Evolutionary conservation across 2,888 invertebrate species (phyloP).

Genomic region (Netelia fuscicornis): DNA sequence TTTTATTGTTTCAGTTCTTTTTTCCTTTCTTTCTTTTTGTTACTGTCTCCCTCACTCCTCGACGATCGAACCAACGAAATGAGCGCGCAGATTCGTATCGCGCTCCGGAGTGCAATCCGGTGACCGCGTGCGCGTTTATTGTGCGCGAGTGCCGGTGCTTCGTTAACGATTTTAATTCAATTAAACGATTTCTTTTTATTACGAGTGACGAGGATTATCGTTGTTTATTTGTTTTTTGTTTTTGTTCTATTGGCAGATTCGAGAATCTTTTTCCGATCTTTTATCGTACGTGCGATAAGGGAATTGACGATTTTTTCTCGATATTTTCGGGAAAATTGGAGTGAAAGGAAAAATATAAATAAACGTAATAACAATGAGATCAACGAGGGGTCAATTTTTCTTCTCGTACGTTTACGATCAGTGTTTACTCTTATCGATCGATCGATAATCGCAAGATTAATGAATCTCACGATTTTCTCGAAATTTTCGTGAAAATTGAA

Average conservation of each 20-base stretch:
- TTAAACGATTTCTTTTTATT: slow-evolving; percentile 11
- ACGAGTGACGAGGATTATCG: slow-evolving; percentile 24
- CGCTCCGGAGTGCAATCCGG: background rate
- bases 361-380: background rate
- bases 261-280: background rate
- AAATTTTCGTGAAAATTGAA: background rate
- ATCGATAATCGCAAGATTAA: no score
- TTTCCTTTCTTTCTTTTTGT: background rate
- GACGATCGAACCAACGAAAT: slow-evolving; percentile 2
- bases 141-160: slow-evolving; percentile 35
- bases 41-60: background rate
- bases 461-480: background rate
- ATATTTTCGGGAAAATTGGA: background rate
- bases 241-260: background rate
- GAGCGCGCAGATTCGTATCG: background rate
- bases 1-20: background rate
- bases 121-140: slow-evolving; percentile 13
- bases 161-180: slow-evolving; percentile 32
- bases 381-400: slow-evolving; percentile 3
- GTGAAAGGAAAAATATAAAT: background rate
- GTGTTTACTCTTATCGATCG: no score
- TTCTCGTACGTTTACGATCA: no score
- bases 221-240: background rate
- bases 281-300: no score
- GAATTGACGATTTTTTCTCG: background rate